phyloP scores from a whole-genome alignment of 2,888 invertebrate species.

The Chrysolina haemoptera region DNA sequence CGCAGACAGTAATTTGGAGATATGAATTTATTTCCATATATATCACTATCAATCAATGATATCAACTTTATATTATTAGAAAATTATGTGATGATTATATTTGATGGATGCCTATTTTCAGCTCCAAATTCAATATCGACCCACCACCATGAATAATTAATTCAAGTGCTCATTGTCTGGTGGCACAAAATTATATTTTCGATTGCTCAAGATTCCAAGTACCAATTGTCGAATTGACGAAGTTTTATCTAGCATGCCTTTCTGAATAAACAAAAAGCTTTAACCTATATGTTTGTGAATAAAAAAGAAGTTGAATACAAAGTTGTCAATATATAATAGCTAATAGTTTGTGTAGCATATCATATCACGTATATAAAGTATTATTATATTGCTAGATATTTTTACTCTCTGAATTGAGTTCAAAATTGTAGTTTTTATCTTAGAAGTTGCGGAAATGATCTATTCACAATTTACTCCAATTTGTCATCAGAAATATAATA shows the following conservation, averaged over 20 bases:
- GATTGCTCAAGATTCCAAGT: slow-evolving; percentile 37
- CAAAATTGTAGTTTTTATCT: not conserved
- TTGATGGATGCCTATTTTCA: not conserved
- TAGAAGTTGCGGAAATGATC: not conserved
- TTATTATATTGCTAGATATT: slow-evolving; percentile 1
- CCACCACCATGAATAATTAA: slow-evolving; percentile 9
- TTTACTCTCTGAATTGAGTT: not conserved
- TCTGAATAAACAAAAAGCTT: slow-evolving; percentile 39
- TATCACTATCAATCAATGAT: too few relatives aligned
- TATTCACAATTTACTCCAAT: not conserved
- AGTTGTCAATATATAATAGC: not conserved
- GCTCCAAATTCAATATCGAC: slow-evolving; percentile 21
- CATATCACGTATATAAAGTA: not conserved
- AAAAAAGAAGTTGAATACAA: not conserved
- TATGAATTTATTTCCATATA: too few relatives aligned
- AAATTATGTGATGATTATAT: not conserved
- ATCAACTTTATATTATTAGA: too few relatives aligned
- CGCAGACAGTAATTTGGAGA: too few relatives aligned
- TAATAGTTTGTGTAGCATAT: slow-evolving; percentile 29
- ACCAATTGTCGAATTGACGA: slow-evolving; percentile 12
- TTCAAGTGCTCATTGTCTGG: not conserved
- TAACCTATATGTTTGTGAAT: slow-evolving; percentile 18
- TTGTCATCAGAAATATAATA: too few relatives aligned
- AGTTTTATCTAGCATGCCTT: slow-evolving; percentile 41
- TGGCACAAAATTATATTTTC: not conserved